phyloP scores from a whole-genome alignment of 2,797 vertebrate genomes.

The Anableps anableps region DNA sequence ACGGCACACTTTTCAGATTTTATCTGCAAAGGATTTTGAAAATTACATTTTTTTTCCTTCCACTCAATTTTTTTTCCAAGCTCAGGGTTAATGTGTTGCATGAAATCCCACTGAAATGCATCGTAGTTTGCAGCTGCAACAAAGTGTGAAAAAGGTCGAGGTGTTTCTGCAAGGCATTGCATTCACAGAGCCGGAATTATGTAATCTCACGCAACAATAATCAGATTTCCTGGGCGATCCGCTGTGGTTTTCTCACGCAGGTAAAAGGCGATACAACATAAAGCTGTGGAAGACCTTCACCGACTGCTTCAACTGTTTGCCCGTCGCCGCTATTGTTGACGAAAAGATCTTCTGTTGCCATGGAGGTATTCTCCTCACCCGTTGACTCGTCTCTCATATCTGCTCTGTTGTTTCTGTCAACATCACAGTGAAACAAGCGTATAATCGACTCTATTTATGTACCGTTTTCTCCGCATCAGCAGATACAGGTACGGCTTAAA shows the following conservation, averaged over 20 bases:
- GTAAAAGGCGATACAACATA: conserved; percentile 98
- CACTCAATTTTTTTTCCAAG: too few relatives aligned
- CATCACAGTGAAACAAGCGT: conserved; percentile 31
- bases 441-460: conserved; percentile 21
- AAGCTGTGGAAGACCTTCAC: conserved; percentile 99
- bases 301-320: conserved; percentile 98
- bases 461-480: conserved; percentile 2
- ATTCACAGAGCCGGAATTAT: conserved; percentile 49
- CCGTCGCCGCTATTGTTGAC: conserved; percentile 94
- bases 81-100: neutral
- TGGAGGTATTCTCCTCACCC: conserved; percentile 77
- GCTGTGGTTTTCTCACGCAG: conserved; percentile 70
- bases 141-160: neutral
- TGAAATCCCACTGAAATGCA: neutral
- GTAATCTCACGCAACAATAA: conserved; percentile 44
- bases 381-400: conserved; percentile 23
- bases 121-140: neutral
- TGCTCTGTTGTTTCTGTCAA: conserved; percentile 59
- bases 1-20: conserved; percentile 1
- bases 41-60: neutral
- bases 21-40: neutral
- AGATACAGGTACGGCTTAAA: neutral
- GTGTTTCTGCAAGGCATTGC: too few relatives aligned
- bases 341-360: conserved; percentile 89
- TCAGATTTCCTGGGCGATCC: conserved; percentile 34